A percentile compares a stretch with the other conserved stretches of the same genome.
Conservation (phyloP, 2,888 invertebrate species). For the Sicus ferrugineus region DNA sequence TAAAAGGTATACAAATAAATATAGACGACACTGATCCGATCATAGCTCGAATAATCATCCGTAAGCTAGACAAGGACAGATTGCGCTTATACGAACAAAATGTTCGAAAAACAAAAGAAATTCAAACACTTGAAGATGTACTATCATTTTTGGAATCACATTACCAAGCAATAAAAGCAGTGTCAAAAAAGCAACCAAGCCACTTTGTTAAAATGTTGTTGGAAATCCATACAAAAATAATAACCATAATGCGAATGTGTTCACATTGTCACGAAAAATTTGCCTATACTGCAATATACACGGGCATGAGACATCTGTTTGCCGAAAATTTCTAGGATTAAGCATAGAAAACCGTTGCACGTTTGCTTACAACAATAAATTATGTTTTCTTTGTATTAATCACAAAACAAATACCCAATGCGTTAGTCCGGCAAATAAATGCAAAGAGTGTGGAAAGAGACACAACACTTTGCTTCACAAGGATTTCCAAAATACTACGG, state of each 20-base stretch:
- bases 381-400: neutral
- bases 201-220: neutral
- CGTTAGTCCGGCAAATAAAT: neutral
- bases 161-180: neutral
- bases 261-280: neutral
- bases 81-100: no score
- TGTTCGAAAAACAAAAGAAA: no score
- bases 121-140: slow-evolving; percentile 2
- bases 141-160: neutral
- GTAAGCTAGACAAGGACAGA: no score
- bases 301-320: neutral
- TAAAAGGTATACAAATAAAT: no score
- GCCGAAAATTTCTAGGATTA: slow-evolving; percentile 2
- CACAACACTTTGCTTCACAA: slow-evolving; percentile 11
- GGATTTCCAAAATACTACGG: neutral
- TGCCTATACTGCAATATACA: slow-evolving; percentile 1
- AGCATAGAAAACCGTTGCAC: neutral
- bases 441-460: slow-evolving; percentile 8
- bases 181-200: neutral
- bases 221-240: neutral
- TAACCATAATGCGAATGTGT: neutral
- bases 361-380: neutral
- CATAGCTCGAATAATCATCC: no score
- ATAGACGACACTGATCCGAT: no score
- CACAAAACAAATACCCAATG: slow-evolving; percentile 3